These are phyloP conservation scores for Seriola dumerili DNA, from an alignment of 2,113 vertebrate genomes.

Conservation along the genomic window DNA sequence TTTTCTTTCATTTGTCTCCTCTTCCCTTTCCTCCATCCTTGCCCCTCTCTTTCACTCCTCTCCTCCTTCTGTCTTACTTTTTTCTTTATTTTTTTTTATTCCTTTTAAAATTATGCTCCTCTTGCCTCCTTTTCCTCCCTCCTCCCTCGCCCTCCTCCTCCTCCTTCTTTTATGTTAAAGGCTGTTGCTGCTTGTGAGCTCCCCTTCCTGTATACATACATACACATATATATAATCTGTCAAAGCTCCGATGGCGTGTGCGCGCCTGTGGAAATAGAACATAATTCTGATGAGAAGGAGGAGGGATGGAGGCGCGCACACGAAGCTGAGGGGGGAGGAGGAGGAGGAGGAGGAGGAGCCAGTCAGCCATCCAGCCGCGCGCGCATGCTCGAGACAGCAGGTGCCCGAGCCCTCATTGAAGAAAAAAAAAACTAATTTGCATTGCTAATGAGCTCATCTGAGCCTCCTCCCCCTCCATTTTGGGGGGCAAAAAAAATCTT, in stretches of 20 bases:
- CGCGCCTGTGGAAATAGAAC: slow-evolving; percentile 48
- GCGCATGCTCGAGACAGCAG: slow-evolving; percentile 74
- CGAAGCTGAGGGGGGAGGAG: slow-evolving; percentile 1
- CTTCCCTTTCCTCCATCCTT: too few species aligned
- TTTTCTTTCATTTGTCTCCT: too few species aligned
- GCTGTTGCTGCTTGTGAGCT: too few species aligned
- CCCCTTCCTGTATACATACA: too few species aligned
- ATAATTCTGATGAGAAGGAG: slow-evolving; percentile 51
- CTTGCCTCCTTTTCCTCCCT: too few species aligned
- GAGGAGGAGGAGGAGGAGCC: neutral
- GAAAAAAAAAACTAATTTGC: slow-evolving; percentile 59
- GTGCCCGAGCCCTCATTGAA: slow-evolving; percentile 67
- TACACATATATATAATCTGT: neutral
- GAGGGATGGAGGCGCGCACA: slow-evolving; percentile 40
- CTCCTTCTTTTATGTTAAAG: too few species aligned
- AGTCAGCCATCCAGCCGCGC: slow-evolving; percentile 42
- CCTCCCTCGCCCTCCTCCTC: too few species aligned
- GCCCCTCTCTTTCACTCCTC: too few species aligned
- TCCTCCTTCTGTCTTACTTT: too few species aligned
- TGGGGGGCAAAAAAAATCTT: slow-evolving; percentile 59
- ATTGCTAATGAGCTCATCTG: slow-evolving; percentile 75
- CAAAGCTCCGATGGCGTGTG: slow-evolving; percentile 23
- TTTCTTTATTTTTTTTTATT: too few species aligned
- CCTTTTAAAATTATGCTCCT: too few species aligned
- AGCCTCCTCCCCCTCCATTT: slow-evolving; percentile 72